Evolutionary conservation across 2,113 vertebrate genomes (phyloP), one percentile per base, ranked within the genome.

Genomic region (Gallinago paraguaiae): DNA sequence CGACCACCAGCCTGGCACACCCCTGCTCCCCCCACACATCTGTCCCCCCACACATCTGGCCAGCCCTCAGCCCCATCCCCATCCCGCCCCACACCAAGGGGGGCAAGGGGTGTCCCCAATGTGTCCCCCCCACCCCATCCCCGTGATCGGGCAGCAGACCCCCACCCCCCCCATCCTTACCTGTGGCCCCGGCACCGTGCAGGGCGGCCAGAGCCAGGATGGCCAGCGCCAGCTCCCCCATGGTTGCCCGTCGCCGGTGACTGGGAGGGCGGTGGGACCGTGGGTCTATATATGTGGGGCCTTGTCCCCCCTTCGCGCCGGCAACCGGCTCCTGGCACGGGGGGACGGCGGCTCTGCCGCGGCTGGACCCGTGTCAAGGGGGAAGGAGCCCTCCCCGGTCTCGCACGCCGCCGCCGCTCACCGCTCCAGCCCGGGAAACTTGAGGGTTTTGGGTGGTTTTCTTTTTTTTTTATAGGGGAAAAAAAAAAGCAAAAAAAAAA

Each of bases 251-350:
- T 45, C 25, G 2, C 48, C 25, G 41, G 59, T 1, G 63, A 82
- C 54, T 93, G 88, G 3, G 60, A 90, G 78, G 63, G 11, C 19
- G 13, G 23, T 39, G 3, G 68, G 48, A 7, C 39, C 8, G 25
- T 10, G 65, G 86, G 83, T 30, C 83, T 95, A 72, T 96, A 96
- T 96, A 96, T 63, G 93, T 19, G 46, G 70, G 91, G 17, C 37
- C 70, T 90, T 61, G 37, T 39, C 39, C 79, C 83, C 81, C 88
- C 76, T 53, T 45, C 17, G 31, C 56, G 80, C 56, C 61, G 79
- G 51, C 82, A 35, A 50, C 17, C 51, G 53, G 79, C 92, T 88
- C 59, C 74, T 79, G 87, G 71, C 82, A 81, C 35, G 1, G 24
- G 37, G 30, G 51, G 28, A 72, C 24, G 83, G 17, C 48, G 72